A percentile compares a stretch with the other conserved stretches of the same genome.
phyloP scores from a whole-genome alignment of 2,113 vertebrate genomes.

The Phycodurus eques region DNA sequence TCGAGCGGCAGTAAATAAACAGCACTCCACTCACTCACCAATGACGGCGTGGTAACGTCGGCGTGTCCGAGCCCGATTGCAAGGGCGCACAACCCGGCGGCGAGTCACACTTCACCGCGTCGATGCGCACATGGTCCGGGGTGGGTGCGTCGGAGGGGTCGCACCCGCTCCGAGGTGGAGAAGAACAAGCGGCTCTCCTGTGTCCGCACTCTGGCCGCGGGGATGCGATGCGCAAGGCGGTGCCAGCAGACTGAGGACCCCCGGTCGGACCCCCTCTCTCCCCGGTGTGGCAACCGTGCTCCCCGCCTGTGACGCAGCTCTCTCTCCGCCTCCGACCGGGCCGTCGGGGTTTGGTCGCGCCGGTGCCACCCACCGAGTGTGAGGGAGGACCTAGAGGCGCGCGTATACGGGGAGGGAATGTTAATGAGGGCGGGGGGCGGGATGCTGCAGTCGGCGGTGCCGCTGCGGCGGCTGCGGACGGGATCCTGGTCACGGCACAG shows the following conservation, averaged over 20 bases:
- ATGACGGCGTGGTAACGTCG: constrained; percentile 55
- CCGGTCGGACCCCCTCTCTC: neutral
- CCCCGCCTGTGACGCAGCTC: constrained; percentile 3
- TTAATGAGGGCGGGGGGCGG: constrained; percentile 62
- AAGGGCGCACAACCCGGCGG: constrained; percentile 7
- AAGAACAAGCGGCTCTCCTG: neutral
- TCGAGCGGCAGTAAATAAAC: neutral
- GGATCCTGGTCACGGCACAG: neutral
- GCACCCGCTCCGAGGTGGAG: neutral
- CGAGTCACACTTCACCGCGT: constrained; percentile 45
- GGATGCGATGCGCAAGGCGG: constrained; percentile 4
- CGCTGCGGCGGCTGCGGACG: neutral
- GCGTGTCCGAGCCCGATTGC: constrained; percentile 53
- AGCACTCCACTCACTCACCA: constrained; percentile 64
- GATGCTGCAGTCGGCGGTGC: neutral
- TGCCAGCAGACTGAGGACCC: neutral
- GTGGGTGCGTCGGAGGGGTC: neutral
- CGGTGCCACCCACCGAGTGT: constrained; percentile 52
- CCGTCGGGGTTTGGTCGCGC: constrained; percentile 10
- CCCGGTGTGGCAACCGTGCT: neutral
- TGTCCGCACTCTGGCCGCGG: neutral
- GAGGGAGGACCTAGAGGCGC: constrained; percentile 37
- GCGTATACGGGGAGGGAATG: constrained; percentile 67
- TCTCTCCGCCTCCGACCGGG: constrained; percentile 2
- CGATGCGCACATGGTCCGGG: constrained; percentile 62